Evolutionary conservation across 2,888 invertebrate genomes (phyloP), one percentile per base, ranked within the genome.

Genomic region (Chrysodeixis includens): DNA sequence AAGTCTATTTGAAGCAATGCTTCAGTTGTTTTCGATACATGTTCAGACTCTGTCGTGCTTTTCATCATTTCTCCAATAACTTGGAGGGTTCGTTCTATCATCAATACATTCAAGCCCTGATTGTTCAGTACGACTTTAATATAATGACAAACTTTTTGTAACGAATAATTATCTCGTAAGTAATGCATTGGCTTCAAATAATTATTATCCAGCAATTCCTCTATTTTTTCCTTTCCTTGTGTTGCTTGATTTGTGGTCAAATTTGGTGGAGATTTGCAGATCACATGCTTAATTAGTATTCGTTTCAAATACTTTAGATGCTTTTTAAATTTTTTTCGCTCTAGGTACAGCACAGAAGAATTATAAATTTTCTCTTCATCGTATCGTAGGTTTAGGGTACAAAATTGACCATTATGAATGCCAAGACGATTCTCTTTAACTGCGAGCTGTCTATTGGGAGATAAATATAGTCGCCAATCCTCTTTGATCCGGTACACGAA

Each of bases 21-120:
- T 53, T 63, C 66, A 22, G 65, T 60, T 16, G 52, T 46, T 8
- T 20, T 5, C 5, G 44, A 58, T 9, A 74, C n/a, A 63, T 74
- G 75, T 32, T 22, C 9, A 12, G 56, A 20, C 0, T n/a, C 10
- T 1, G n/a, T 0, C 1, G 56, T 20, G 44, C 20, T 52, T 66
- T 74, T 74, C 2, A 52, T 18, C 75, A 74, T 70, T 75, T 74
- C 74, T 22, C 75, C 74, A 1, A 59, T 58, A 16, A 74, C 74
- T 56, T 74, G 74, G 12, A 74, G 12, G 1, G 44, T 51, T 55
- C 75, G 63, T 46, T 70, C 75, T 18, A 75, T 59, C 16, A 66
- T 62, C 30, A 66, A 46, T 20, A 70, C 22, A 60, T 18, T n/a
- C 10, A 14, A 1, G 8, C 20, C 20, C 4, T 53, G 18, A 22